phyloP scores from a whole-genome alignment of 2,797 vertebrate species.

The Leptoclinus maculatus region DNA sequence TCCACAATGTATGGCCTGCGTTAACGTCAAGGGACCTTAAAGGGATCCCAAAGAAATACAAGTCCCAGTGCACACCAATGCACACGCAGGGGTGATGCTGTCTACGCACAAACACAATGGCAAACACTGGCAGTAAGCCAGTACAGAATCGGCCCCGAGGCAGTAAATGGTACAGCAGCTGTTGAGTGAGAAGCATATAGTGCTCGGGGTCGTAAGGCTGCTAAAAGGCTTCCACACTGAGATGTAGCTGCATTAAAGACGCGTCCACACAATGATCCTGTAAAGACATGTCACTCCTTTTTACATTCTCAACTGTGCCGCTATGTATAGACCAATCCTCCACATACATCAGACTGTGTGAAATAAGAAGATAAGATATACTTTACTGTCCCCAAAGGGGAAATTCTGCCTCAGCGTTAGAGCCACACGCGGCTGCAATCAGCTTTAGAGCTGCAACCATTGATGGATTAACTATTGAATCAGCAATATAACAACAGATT shows the following conservation, averaged over 20 bases:
- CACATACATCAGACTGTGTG: constrained; percentile 1
- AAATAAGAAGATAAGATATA: neutral
- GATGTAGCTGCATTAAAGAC: constrained; percentile 45
- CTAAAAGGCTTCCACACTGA: constrained; percentile 59
- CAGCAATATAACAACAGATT: no score
- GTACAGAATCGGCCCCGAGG: constrained; percentile 45
- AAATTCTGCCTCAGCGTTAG: neutral
- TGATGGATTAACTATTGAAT: neutral
- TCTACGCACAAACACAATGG: constrained; percentile 53
- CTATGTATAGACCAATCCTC: constrained; percentile 22
- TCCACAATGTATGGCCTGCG: neutral
- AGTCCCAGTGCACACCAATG: constrained; percentile 31
- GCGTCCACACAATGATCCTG: constrained; percentile 28
- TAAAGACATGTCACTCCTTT: neutral
- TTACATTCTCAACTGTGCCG: constrained; percentile 13
- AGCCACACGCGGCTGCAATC: neutral
- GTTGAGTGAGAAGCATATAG: constrained; percentile 27
- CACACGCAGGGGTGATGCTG: constrained; percentile 20
- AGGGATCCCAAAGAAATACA: neutral
- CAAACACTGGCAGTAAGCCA: constrained; percentile 10
- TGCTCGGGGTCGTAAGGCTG: constrained; percentile 24
- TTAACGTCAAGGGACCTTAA: constrained; percentile 20
- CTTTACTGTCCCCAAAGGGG: no score
- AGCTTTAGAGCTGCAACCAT: neutral
- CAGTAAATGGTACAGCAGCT: neutral